Conservation (phyloP, 2,888 invertebrate genomes). For the Rhagonycha fulva region DNA sequence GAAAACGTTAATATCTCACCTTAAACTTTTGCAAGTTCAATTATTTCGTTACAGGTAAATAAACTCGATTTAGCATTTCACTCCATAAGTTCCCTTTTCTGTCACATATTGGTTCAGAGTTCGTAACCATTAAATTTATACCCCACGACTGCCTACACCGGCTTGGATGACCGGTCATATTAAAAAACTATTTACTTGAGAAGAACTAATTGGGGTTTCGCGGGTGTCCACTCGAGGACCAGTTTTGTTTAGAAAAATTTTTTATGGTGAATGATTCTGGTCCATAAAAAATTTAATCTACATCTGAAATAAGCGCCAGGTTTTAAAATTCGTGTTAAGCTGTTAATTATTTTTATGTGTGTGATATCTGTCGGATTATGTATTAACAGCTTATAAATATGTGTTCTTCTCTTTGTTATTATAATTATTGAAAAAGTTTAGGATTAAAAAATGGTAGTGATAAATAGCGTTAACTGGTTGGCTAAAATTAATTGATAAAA, state of each 20-base stretch:
- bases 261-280: not conserved
- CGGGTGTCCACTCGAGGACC: not conserved
- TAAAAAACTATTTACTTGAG: not conserved
- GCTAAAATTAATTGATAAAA: conserved; percentile 9
- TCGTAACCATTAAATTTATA: too few relatives aligned
- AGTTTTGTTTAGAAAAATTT: not conserved
- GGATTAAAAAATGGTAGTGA: not conserved
- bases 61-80: too few relatives aligned
- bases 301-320: not conserved
- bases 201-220: not conserved
- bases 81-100: too few relatives aligned
- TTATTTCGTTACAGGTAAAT: too few relatives aligned
- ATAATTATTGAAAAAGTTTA: not conserved
- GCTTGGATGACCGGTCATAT: not conserved
- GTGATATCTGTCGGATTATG: conserved; percentile 19
- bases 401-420: conserved; percentile 6
- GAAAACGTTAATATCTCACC: not conserved
- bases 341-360: conserved; percentile 12
- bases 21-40: too few relatives aligned
- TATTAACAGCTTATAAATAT: conserved; percentile 8
- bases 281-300: not conserved
- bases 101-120: too few relatives aligned
- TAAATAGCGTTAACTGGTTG: conserved; percentile 1
- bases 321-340: conserved; percentile 1
- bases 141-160: too few relatives aligned